A percentile compares a stretch with the other conserved stretches of the same genome.
Evolutionary conservation across 1,140 invertebrate genomes (phyloP).

Genomic region (Drosophila santomea): DNA sequence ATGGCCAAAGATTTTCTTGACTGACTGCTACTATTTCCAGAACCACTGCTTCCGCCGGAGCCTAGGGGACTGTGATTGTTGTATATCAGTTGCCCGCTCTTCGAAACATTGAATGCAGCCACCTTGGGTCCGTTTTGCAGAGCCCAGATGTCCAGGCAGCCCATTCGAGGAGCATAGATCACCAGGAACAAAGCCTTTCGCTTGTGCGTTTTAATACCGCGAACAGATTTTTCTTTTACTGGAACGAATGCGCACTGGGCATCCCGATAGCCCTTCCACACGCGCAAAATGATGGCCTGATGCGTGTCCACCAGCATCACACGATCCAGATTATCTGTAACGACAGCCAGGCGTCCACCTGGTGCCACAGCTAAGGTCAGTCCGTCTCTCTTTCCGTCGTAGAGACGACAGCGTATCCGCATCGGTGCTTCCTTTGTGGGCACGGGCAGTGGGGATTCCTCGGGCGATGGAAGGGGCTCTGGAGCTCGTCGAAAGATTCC

Average conservation of each 20-base stretch:
- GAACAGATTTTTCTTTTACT: constrained; percentile 79
- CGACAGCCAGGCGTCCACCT: constrained; percentile 91
- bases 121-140: constrained; percentile 94
- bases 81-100: constrained; percentile 91
- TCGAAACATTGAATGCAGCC: constrained; percentile 94
- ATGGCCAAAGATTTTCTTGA: constrained; percentile 86
- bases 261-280: constrained; percentile 98
- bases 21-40: constrained; percentile 62
- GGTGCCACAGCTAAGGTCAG: constrained; percentile 91
- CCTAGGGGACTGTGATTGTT: constrained; percentile 91
- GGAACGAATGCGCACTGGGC: constrained; percentile 95
- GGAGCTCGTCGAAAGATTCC: constrained; percentile 64
- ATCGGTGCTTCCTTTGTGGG: constrained; percentile 88
- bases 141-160: constrained; percentile 94
- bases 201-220: constrained; percentile 76
- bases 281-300: constrained; percentile 91
- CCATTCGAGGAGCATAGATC: constrained; percentile 93
- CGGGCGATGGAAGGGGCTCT: constrained; percentile 22
- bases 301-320: constrained; percentile 93
- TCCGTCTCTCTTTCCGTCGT: constrained; percentile 91
- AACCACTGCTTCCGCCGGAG: constrained; percentile 32
- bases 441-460: constrained; percentile 63
- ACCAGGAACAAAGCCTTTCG: constrained; percentile 91
- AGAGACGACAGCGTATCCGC: constrained; percentile 92
- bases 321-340: constrained; percentile 94